phyloP scores from a whole-genome alignment of 2,797 vertebrate genomes.

The Pantherophis alleghaniensis region DNA sequence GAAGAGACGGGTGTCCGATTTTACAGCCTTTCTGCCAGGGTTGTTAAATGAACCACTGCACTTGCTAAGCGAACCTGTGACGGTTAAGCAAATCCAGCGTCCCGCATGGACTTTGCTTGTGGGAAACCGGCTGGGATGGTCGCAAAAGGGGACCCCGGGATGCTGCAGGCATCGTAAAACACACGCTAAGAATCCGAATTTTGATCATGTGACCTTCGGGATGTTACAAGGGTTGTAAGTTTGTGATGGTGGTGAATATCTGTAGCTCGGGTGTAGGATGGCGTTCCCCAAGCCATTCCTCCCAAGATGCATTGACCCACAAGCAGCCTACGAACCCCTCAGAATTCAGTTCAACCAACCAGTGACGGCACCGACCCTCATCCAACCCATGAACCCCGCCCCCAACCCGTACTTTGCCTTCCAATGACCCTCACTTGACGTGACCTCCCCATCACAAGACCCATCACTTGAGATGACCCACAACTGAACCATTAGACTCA shows the following conservation, averaged over 20 bases:
- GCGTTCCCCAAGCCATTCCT: neutral
- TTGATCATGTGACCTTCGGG: neutral
- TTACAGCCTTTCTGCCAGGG: neutral
- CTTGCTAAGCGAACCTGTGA: neutral
- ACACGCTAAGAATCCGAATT: neutral
- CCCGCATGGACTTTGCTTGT: neutral
- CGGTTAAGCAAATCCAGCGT: neutral
- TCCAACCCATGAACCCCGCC: too few relatives aligned
- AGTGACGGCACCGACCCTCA: too few relatives aligned
- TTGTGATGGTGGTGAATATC: neutral
- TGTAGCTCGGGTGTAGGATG: neutral
- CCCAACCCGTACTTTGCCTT: too few relatives aligned
- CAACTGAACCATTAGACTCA: too few relatives aligned
- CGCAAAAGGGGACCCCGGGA: neutral
- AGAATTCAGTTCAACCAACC: too few relatives aligned
- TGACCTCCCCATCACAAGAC: too few relatives aligned
- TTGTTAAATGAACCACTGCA: neutral
- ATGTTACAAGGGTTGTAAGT: neutral
- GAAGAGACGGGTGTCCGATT: neutral
- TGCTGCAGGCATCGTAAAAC: neutral
- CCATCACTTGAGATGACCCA: too few relatives aligned
- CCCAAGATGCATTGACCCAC: neutral
- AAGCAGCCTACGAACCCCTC: neutral
- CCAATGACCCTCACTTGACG: too few relatives aligned
- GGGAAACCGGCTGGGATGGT: neutral